A percentile compares a stretch with the other conserved stretches of the same genome.
These are phyloP conservation scores for Valencia hispanica DNA, from an alignment of 2,797 vertebrate genomes.

Conservation along the genomic window DNA sequence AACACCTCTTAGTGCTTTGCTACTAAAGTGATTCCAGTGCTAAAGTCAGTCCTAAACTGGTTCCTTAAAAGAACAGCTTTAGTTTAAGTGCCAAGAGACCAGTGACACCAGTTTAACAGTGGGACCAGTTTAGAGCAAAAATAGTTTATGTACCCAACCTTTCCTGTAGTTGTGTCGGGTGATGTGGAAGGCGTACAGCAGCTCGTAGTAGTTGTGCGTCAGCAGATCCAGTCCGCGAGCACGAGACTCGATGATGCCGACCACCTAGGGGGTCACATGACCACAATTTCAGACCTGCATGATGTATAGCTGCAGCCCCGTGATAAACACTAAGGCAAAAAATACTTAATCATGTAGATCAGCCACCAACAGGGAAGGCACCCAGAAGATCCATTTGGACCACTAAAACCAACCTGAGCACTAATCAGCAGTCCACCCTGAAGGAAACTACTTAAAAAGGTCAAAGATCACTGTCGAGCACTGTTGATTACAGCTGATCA, in stretches of 20 bases:
- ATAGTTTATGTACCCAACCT: slow-evolving; percentile 62
- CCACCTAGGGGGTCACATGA: slow-evolving; percentile 81
- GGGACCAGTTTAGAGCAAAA: not conserved
- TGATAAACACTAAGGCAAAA: not conserved
- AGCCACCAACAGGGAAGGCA: not conserved
- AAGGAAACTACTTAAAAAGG: not conserved
- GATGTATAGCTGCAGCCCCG: not conserved
- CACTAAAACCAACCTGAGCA: not conserved
- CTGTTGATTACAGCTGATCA: not conserved
- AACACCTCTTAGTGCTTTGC: not conserved
- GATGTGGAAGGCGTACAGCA: slow-evolving; percentile 95
- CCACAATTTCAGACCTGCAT: not conserved
- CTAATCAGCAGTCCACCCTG: not conserved
- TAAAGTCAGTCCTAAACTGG: too few relatives aligned
- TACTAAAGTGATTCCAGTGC: not conserved
- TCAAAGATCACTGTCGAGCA: not conserved
- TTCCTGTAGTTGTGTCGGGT: slow-evolving; percentile 96
- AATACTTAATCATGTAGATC: not conserved
- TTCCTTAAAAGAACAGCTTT: not conserved
- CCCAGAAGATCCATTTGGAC: not conserved
- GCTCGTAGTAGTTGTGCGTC: slow-evolving; percentile 95
- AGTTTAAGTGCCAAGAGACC: not conserved
- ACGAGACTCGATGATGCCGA: slow-evolving; percentile 92
- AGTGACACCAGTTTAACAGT: not conserved
- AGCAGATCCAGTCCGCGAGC: slow-evolving; percentile 92